Base-by-base conservation (phyloP, 2,888 invertebrate genomes). In the Erebia aethiops region DNA sequence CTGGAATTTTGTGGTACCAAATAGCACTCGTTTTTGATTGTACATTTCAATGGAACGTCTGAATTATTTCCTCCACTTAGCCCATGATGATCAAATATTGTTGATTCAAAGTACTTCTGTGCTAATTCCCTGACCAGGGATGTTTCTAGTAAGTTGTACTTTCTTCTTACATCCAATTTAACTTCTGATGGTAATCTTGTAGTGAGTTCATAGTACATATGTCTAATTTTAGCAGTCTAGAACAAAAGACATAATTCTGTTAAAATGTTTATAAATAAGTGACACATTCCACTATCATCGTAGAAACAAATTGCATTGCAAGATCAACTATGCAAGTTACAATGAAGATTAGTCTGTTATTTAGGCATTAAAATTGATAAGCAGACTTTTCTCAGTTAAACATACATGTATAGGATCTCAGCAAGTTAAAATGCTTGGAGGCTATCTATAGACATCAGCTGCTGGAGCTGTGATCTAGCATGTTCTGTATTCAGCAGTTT, bases 1-100 rank as follows among this genome's bases (percentile, higher is more conserved):
- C 87, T 91, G 75, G 95, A 95, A 60, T 94, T 91, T 70, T 93
- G 85, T 26, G 97, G 98, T 79, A 97, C 94, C 21, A 97, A 82
- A 87, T 94, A 96, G 69, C 84, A 81, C 16, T 93, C 86, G 26
- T 87, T 80, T 52, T 91, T 84, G 8, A 95, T 81, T 71, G 80
- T 81, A 76, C 94, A 94, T 78, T 93, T 87, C 26, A 95, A 83
- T 65, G 95, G 85, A 52, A 80, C 77, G 7, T 93, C 84, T 8
- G 90, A 91, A 65, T 88, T 87, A 80, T 96, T 97, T 9, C 94
- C 94, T 46, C 96, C 97, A 58, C 80, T 84, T 1, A 87, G 67
- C 1, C 85, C 86, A 1, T 10, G 66, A 43, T 86, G 79, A 18
- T 87, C 78, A 79, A 89, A 88, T 11, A 80, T 14, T 11, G 87